These are phyloP conservation scores for Meda fulgida DNA, from an alignment of 2,797 vertebrate species.

Conservation along the genomic window DNA sequence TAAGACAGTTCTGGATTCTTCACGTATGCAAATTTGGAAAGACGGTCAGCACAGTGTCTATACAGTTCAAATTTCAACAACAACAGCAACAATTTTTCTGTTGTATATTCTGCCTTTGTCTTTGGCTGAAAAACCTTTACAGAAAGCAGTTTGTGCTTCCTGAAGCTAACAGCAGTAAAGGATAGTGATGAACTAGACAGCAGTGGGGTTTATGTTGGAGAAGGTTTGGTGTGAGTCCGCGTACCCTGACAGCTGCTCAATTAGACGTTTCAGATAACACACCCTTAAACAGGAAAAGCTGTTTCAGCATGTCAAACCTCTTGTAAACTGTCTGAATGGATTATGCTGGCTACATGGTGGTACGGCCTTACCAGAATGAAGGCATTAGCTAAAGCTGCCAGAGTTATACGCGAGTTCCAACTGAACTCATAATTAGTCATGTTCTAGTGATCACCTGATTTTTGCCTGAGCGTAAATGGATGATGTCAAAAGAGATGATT, in stretches of 20 bases:
- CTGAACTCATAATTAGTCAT: slow-evolving; percentile 36
- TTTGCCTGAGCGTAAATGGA: slow-evolving; percentile 23
- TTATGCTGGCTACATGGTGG: slow-evolving; percentile 41
- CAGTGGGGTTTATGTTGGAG: slow-evolving; percentile 39
- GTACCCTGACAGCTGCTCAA: slow-evolving; percentile 49
- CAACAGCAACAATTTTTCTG: background rate
- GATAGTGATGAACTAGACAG: slow-evolving; percentile 38
- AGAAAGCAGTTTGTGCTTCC: slow-evolving; percentile 30
- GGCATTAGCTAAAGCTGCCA: slow-evolving; percentile 48
- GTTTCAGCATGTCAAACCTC: slow-evolving; percentile 21
- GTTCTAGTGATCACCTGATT: slow-evolving; percentile 37
- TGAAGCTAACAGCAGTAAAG: slow-evolving; percentile 39
- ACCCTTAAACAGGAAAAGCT: slow-evolving; percentile 39
- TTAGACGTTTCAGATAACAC: slow-evolving; percentile 48
- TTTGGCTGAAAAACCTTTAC: background rate
- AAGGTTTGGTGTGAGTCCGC: slow-evolving; percentile 33
- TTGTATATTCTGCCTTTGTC: background rate
- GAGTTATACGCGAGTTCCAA: slow-evolving; percentile 12
- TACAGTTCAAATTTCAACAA: background rate
- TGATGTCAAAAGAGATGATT: slow-evolving; percentile 13
- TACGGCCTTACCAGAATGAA: slow-evolving; percentile 37
- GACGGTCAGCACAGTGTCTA: background rate
- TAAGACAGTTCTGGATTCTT: background rate
- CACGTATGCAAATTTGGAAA: background rate
- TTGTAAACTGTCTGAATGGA: slow-evolving; percentile 44